Conservation (phyloP, 1,140 invertebrate species). For the Pseudomyrmex dendroicus region DNA sequence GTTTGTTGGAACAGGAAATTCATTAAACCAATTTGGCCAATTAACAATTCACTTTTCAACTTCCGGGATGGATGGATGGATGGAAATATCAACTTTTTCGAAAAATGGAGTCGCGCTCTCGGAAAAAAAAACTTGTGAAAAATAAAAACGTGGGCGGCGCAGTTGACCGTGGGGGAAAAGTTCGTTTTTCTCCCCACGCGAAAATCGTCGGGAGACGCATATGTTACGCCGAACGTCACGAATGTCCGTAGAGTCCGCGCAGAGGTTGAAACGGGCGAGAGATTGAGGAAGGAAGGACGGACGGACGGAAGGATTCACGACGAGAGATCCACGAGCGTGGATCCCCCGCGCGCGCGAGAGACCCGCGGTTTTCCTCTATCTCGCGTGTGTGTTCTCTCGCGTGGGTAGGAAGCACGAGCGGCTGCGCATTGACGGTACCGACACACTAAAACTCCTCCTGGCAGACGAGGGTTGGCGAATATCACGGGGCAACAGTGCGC, state of each 20-base stretch:
- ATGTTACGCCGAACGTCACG: neutral
- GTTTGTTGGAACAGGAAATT: too few species aligned
- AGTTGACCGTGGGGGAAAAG: neutral
- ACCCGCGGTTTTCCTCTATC: neutral
- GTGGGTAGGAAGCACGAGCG: conserved; percentile 58
- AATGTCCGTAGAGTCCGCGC: neutral
- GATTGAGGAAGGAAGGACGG: neutral
- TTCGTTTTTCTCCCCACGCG: neutral
- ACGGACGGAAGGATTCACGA: too few species aligned
- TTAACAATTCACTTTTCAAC: conserved; percentile 26
- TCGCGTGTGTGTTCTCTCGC: neutral
- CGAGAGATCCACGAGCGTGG: too few species aligned
- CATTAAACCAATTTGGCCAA: neutral
- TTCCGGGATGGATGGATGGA: too few species aligned
- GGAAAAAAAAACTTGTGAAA: too few species aligned
- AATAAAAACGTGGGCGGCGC: too few species aligned
- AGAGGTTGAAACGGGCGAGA: neutral
- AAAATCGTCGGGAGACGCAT: neutral
- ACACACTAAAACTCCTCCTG: conserved; percentile 69
- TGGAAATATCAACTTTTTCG: too few species aligned
- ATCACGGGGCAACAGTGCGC: conserved; percentile 76
- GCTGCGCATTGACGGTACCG: conserved; percentile 67
- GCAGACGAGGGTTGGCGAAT: conserved; percentile 67
- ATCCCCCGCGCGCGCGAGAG: neutral
- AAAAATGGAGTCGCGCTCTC: too few species aligned